These are phyloP conservation scores for Pteruthius melanotis DNA, from an alignment of 2,113 vertebrate genomes.

Conservation along the genomic window DNA sequence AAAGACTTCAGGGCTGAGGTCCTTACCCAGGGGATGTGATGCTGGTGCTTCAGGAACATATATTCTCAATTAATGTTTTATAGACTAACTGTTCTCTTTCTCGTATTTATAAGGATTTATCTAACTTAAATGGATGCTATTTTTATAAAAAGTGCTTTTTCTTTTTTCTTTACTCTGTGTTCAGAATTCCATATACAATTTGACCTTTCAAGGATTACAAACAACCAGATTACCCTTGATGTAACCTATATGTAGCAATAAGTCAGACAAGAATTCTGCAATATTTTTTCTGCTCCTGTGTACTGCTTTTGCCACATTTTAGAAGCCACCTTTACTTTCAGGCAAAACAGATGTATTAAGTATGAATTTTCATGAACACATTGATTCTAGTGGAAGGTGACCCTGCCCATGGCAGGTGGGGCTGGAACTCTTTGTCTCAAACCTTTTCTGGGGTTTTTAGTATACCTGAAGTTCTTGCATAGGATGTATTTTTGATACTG, in stretches of 20 bases:
- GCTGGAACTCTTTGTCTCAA: background rate
- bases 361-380: conserved; percentile 62
- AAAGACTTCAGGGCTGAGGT: background rate
- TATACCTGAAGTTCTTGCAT: conserved; percentile 60
- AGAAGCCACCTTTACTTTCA: conserved; percentile 50
- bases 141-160: conserved; percentile 65
- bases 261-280: conserved; percentile 26
- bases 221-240: conserved; percentile 23
- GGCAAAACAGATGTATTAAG: conserved; percentile 55
- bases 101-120: conserved; percentile 70
- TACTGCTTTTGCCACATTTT: conserved; percentile 35
- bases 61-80: conserved; percentile 42
- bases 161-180: background rate
- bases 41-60: conserved; percentile 62
- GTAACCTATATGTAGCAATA: conserved; percentile 68
- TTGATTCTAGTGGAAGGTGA: background rate
- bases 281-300: conserved; percentile 8
- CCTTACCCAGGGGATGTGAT: conserved; percentile 14
- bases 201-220: conserved; percentile 12
- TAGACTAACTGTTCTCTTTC: conserved; percentile 34
- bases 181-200: conserved; percentile 14
- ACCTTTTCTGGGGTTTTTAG: conserved; percentile 35
- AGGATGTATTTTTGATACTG: conserved; percentile 72
- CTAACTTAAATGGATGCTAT: conserved; percentile 62
- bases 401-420: background rate